Evolutionary conservation across 2,113 vertebrate species (phyloP), one percentile per base, ranked within the genome.

Genomic region (Rhineura floridana): DNA sequence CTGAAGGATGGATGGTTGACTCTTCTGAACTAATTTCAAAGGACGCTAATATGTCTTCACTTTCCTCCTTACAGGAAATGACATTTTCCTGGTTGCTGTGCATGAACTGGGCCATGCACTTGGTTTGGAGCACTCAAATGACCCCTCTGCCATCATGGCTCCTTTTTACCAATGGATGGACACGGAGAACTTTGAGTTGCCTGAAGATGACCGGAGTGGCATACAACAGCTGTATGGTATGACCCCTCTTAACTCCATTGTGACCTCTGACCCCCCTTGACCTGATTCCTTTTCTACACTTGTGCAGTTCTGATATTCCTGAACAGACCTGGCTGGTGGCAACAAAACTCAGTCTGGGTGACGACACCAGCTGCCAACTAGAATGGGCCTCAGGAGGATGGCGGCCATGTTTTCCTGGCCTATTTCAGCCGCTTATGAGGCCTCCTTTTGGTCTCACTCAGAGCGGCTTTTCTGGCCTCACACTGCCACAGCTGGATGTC

Each of bases 91-190:
- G 93, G 98, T 99, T 23, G 98, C 98, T 0, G 97, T 98, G 86
- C 98, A 99, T 7, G 98, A 99, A 89, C 84, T 99, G 88, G 98
- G 98, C 81, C 98, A 99, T 3, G 98, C 98, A 46, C 93, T 99
- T 85, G 98, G 98, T 65, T 96, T 99, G 39, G 98, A 99, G 90
- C 98, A 99, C 93, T 98, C 98, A 30, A 97, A 97, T 1, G 95
- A 98, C 79, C 98, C 98, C 0, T 97, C 97, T 0, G 98, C 98
- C 94, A 98, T 99, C 95, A 99, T 99, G 98, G 98, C 98, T 0
- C 98, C 98, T 2, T 98, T 98, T 94, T 99, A 99, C 95, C 98
- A 98, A 91, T 99, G 98, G 98, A 98, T 99, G 95, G 98, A 98
- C 65, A 98, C 98, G 0, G 97, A 98, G 86, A 98, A 98, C 95